phyloP scores from a whole-genome alignment of 2,888 invertebrate species.

The Liodrosophila aerea region DNA sequence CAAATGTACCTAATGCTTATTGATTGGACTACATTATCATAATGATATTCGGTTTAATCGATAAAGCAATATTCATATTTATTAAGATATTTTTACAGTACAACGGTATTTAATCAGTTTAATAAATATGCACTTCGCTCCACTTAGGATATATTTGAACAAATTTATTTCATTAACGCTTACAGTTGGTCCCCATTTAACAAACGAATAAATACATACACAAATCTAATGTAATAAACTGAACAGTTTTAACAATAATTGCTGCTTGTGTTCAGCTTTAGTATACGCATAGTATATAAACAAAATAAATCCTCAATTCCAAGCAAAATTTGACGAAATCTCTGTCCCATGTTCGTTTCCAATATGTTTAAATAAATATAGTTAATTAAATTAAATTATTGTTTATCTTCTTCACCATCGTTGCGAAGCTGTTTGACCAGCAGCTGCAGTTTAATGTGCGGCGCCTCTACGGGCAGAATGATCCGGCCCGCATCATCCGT shows the following conservation, averaged over 20 bases:
- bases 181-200: constrained; percentile 62
- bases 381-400: constrained; percentile 13
- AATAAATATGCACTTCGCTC: constrained; percentile 26
- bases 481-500: constrained; percentile 85
- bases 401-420: constrained; percentile 8
- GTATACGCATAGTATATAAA: too few species aligned
- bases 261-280: too few species aligned
- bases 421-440: constrained; percentile 83
- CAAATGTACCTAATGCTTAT: constrained; percentile 36
- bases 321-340: too few species aligned
- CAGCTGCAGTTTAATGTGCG: constrained; percentile 89
- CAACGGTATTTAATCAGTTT: constrained; percentile 6
- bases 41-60: constrained; percentile 4
- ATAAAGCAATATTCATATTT: constrained; percentile 10
- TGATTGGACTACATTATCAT: too few species aligned
- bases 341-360: too few species aligned
- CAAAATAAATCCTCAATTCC: not conserved
- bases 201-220: not conserved
- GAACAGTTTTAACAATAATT: too few species aligned
- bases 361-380: constrained; percentile 5
- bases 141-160: constrained; percentile 19
- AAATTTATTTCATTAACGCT: constrained; percentile 33
- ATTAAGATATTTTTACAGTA: constrained; percentile 13
- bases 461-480: constrained; percentile 85
- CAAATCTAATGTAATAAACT: not conserved